These are phyloP conservation scores for Apomyelois bistriatella DNA, from an alignment of 2,888 invertebrate genomes.

Conservation along the genomic window DNA sequence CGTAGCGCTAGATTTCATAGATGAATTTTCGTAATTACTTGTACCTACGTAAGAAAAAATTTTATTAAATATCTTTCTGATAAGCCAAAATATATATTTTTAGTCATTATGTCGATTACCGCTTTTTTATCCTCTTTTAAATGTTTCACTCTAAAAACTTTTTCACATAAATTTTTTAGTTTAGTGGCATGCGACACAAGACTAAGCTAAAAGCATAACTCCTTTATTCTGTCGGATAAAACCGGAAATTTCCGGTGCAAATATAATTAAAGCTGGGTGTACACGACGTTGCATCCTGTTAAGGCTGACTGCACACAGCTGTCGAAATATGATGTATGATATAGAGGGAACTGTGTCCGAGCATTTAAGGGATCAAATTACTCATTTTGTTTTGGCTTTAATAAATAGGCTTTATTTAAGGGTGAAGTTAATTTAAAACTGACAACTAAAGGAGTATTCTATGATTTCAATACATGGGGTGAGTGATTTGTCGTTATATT, in stretches of 20 bases:
- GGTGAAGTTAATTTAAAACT: neutral
- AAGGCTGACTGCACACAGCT: slow-evolving; percentile 7
- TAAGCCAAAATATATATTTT: too few species aligned
- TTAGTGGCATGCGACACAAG: neutral
- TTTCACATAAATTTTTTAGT: neutral
- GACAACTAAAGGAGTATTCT: too few species aligned
- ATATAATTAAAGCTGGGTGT: slow-evolving; percentile 6
- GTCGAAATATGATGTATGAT: slow-evolving; percentile 12
- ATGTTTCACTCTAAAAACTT: neutral
- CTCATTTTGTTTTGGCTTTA: slow-evolving; percentile 4
- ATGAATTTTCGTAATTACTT: too few species aligned
- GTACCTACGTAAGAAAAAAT: too few species aligned
- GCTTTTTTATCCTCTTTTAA: too few species aligned
- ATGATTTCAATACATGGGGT: too few species aligned
- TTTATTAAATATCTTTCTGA: too few species aligned
- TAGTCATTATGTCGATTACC: too few species aligned
- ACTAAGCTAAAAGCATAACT: slow-evolving; percentile 4
- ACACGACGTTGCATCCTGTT: neutral
- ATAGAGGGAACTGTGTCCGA: neutral
- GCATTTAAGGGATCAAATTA: slow-evolving; percentile 3
- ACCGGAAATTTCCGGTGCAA: slow-evolving; percentile 10
- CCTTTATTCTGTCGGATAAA: slow-evolving; percentile 4
- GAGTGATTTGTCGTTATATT: too few species aligned
- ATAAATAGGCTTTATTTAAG: neutral
- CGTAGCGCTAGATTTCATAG: too few species aligned